Evolutionary conservation across 2,888 invertebrate genomes (phyloP).

Genomic region (Cylindroiulus punctatus): DNA sequence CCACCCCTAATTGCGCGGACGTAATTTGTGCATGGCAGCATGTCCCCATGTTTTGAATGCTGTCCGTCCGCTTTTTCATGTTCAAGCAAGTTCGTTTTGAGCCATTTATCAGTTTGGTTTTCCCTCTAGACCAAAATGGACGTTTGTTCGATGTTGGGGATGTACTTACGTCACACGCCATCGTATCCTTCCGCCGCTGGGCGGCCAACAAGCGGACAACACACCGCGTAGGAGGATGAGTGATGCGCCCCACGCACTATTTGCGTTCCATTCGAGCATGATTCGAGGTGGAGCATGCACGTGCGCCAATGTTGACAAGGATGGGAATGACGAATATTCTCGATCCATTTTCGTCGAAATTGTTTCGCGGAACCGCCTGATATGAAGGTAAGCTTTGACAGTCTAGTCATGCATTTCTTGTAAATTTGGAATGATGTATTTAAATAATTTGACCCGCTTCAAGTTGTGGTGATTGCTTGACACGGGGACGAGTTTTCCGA

Average conservation of each 20-base stretch:
- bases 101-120: not conserved
- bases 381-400: constrained; percentile 19
- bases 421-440: no score
- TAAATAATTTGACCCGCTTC: not conserved
- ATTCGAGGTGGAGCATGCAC: not conserved
- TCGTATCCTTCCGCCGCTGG: not conserved
- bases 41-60: not conserved
- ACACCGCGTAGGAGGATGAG: not conserved
- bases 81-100: not conserved
- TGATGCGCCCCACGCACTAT: not conserved
- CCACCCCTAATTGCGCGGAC: no score
- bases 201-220: not conserved
- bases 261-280: not conserved
- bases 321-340: not conserved
- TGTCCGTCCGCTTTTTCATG: not conserved
- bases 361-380: not conserved
- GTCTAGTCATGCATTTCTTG: not conserved
- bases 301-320: constrained; percentile 1
- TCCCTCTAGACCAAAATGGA: not conserved
- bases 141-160: not conserved
- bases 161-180: not conserved
- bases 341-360: not conserved
- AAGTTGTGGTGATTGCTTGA: not conserved
- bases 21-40: no score
- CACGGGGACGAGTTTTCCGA: not conserved